Evolutionary conservation across 2,888 invertebrate species (phyloP), one percentile per base, ranked within the genome.

Genomic region (Eupeodes latifasciatus): DNA sequence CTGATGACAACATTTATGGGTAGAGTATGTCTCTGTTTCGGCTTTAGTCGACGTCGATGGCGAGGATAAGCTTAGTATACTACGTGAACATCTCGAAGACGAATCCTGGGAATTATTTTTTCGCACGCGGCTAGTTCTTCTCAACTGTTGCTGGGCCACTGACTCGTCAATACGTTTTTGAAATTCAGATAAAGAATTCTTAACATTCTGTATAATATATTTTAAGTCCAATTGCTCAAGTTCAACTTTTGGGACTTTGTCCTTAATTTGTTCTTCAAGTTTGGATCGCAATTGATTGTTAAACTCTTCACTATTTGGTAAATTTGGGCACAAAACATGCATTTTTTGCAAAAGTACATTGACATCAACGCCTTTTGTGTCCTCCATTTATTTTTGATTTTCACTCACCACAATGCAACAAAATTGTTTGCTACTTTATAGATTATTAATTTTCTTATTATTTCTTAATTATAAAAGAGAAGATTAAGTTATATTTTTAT

Each of bases 81-180:
- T 34, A 51, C n/a, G 49, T 11, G 66, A 66, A 27, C 74, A 9
- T 16, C n/a, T 9, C 5, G 51, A 59, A 5, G 84, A 67, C n/a
- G 77, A 77, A n/a, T 87, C 87, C 19, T 74, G 87, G 4, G 16
- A n/a, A 11, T 74, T 57, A 5, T 49, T 40, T 51, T 77, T 83
- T 9, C 84, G 83, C 3, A 77, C 57, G 14, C 87, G 83, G 4
- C 80, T 62, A 0, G 87, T 84, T 5, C 87, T 76, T 19, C 87
- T 47, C 4, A 84, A 27, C 51, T 87, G 80, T 40, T 87, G 87
- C 19, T 87, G 80, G 14, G 76, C 76, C 2, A 87, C 77, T 9
- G 87, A 80, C 9, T 87, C 87, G 44, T 87, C 87, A 36, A 87
- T 87, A 3, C 79, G 72, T 34, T 55, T 77, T 40, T 84, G 83